Evolutionary conservation across 1,140 invertebrate genomes (phyloP).

Genomic region (Sweltsa coloradensis): DNA sequence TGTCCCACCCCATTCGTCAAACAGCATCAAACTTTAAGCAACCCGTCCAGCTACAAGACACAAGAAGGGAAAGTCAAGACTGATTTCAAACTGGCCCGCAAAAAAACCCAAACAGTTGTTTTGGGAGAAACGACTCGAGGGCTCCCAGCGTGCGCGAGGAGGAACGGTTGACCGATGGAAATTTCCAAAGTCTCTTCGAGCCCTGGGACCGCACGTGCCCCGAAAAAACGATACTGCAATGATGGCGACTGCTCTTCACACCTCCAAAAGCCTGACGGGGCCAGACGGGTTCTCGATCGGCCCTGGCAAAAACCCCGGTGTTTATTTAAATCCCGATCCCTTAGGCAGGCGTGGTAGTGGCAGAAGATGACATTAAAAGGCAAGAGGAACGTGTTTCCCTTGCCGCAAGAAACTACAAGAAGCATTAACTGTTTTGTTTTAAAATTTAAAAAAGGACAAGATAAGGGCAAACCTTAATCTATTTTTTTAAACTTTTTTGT

Average conservation of each 20-base stretch:
- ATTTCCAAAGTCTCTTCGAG: slow-evolving; percentile 74
- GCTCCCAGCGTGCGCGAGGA: slow-evolving; percentile 73
- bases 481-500: no score
- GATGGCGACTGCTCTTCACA: slow-evolving; percentile 73
- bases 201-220: slow-evolving; percentile 82
- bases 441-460: no score
- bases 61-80: slow-evolving; percentile 79
- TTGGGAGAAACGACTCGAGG: slow-evolving; percentile 94
- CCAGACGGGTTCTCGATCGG: slow-evolving; percentile 69
- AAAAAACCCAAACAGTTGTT: slow-evolving; percentile 95
- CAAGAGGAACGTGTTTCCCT: slow-evolving; percentile 82
- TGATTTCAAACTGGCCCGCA: slow-evolving; percentile 76
- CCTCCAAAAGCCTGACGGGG: slow-evolving; percentile 74
- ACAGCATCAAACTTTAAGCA: slow-evolving; percentile 98
- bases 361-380: slow-evolving; percentile 82
- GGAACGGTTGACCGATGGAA: slow-evolving; percentile 72
- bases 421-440: no score
- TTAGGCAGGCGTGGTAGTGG: slow-evolving; percentile 79
- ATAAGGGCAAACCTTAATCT: no score
- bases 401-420: slow-evolving; percentile 78
- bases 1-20: slow-evolving; percentile 89
- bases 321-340: slow-evolving; percentile 92
- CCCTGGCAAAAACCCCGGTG: slow-evolving; percentile 86
- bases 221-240: slow-evolving; percentile 88
- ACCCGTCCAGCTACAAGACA: slow-evolving; percentile 83